A percentile compares a stretch with the other conserved stretches of the same genome.
These are phyloP conservation scores for Tetragnatha montana DNA, from an alignment of 2,888 invertebrate genomes.

Conservation along the genomic window DNA sequence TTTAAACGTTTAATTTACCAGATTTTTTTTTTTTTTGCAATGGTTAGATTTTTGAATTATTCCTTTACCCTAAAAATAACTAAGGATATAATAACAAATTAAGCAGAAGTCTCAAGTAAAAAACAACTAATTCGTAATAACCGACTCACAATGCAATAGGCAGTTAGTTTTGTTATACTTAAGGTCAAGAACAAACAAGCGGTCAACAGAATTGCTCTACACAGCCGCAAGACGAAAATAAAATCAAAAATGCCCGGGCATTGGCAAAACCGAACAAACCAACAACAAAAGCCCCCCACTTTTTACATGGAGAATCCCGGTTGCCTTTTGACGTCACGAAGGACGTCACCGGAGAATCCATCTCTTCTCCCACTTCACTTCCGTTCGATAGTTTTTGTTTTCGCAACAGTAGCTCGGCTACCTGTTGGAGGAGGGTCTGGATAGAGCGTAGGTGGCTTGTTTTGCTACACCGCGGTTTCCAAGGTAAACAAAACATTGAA, in stretches of 20 bases:
- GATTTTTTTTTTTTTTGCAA: too few relatives aligned
- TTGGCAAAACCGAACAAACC: slow-evolving; percentile 4
- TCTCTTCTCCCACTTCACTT: slow-evolving; percentile 37
- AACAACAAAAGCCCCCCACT: slow-evolving; percentile 1
- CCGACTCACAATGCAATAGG: background rate
- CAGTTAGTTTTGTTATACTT: slow-evolving; percentile 16
- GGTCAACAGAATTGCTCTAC: background rate
- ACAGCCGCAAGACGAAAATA: slow-evolving; percentile 1
- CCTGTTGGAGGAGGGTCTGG: slow-evolving; percentile 35
- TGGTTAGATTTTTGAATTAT: too few relatives aligned
- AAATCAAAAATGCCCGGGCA: slow-evolving; percentile 28
- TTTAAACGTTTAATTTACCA: too few relatives aligned
- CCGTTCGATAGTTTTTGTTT: slow-evolving; percentile 60
- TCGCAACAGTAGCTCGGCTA: slow-evolving; percentile 53
- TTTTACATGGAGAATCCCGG: slow-evolving; percentile 38
- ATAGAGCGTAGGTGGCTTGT: slow-evolving; percentile 67
- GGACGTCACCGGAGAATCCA: slow-evolving; percentile 52
- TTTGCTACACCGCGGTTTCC: slow-evolving; percentile 65
- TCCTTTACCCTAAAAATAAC: too few relatives aligned
- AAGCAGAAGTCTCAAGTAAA: too few relatives aligned
- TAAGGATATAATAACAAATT: too few relatives aligned
- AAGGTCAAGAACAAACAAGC: background rate
- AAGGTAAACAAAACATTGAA: slow-evolving; percentile 68
- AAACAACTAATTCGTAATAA: too few relatives aligned
- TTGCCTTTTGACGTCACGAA: slow-evolving; percentile 45